Evolutionary conservation across 2,888 invertebrate genomes (phyloP).

Genomic region (Drosophila rellima): DNA sequence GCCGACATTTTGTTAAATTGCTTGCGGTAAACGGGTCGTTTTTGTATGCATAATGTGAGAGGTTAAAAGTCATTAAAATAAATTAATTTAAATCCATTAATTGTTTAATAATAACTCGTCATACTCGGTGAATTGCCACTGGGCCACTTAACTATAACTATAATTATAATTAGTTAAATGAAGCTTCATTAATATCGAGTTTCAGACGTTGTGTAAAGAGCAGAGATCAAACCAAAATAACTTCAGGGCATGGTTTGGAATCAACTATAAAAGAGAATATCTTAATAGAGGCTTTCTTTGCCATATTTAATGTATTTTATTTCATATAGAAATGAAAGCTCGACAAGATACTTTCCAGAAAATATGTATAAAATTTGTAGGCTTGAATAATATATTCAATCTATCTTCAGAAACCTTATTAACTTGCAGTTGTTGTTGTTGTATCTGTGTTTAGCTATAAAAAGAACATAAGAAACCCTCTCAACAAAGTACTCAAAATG

Average conservation of each 20-base stretch:
- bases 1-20: slow-evolving; percentile 12
- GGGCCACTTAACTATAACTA: slow-evolving; percentile 33
- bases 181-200: slow-evolving; percentile 62
- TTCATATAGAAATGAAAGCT: neutral
- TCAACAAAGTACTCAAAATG: slow-evolving; percentile 30
- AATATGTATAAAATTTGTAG: neutral
- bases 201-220: slow-evolving; percentile 11
- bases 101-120: slow-evolving; percentile 45
- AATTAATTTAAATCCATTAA: slow-evolving; percentile 67
- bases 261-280: neutral
- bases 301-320: neutral
- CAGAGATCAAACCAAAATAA: slow-evolving; percentile 8
- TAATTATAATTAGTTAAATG: slow-evolving; percentile 69
- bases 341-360: neutral
- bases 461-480: slow-evolving; percentile 11
- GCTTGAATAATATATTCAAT: slow-evolving; percentile 6
- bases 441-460: neutral
- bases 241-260: neutral
- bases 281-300: neutral
- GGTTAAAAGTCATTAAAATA: slow-evolving; percentile 53
- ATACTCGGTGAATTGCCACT: slow-evolving; percentile 53
- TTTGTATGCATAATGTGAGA: slow-evolving; percentile 42
- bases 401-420: slow-evolving; percentile 5
- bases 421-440: neutral
- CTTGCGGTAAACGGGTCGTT: slow-evolving; percentile 32